These are phyloP conservation scores for Oegoconia quadripuncta DNA, from an alignment of 2,888 invertebrate species.

Conservation along the genomic window DNA sequence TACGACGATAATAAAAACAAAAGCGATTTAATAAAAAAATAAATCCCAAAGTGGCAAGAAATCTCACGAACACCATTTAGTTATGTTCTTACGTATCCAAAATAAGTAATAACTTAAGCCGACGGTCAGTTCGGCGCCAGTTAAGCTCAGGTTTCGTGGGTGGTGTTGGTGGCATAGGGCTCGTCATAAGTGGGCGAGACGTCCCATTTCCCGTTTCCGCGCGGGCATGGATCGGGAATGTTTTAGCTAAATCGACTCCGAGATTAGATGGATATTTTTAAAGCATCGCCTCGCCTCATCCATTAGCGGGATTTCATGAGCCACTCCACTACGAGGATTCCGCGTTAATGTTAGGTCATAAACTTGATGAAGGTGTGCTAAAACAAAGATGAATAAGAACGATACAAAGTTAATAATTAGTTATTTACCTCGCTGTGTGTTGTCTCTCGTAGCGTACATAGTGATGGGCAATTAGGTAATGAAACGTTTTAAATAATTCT, in stretches of 20 bases:
- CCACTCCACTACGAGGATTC: conserved; percentile 44
- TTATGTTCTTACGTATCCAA: neutral
- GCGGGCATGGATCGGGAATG: conserved; percentile 54
- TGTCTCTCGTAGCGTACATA: too few relatives aligned
- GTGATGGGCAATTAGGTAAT: too few relatives aligned
- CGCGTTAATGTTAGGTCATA: conserved; percentile 43
- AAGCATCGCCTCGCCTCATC: conserved; percentile 61
- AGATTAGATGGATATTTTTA: conserved; percentile 69
- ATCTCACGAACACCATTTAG: neutral
- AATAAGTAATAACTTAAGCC: neutral
- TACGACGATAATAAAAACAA: conserved; percentile 7
- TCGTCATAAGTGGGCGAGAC: conserved; percentile 52
- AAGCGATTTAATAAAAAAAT: conserved; percentile 3
- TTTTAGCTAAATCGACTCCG: conserved; percentile 63
- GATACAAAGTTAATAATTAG: neutral
- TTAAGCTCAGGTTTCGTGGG: conserved; percentile 5
- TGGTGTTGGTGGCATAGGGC: conserved; percentile 22
- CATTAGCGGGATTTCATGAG: conserved; percentile 66
- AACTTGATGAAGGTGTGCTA: conserved; percentile 26
- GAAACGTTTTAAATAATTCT: too few relatives aligned
- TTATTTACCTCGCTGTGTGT: too few relatives aligned
- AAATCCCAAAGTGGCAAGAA: neutral
- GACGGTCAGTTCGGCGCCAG: too few relatives aligned
- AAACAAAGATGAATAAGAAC: conserved; percentile 7
- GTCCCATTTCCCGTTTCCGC: conserved; percentile 54